Conservation (phyloP, 30 jellyfish, hydroid and myxozoan genomes). For the Calvadosia cruxmelitensis region DNA sequence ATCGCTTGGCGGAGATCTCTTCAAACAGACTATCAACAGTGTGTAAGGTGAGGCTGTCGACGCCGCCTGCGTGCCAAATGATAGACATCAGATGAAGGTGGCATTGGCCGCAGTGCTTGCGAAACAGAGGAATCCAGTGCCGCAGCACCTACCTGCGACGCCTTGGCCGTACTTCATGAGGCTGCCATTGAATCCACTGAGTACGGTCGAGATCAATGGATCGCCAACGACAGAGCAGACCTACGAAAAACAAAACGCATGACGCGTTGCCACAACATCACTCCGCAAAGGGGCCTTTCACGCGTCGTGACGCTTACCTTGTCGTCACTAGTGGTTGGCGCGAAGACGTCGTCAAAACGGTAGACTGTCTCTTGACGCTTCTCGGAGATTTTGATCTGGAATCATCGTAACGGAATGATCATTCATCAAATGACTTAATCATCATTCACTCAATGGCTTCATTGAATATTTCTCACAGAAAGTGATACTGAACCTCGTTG, state of each 20-base stretch:
- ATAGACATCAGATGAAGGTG: not conserved
- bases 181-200: slow-evolving; percentile 72
- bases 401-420: slow-evolving; percentile 1
- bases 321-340: slow-evolving; percentile 35
- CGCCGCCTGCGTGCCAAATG: not conserved
- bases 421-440: no score
- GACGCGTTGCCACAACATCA: not conserved
- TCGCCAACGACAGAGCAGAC: slow-evolving; percentile 57
- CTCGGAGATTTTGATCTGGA: slow-evolving; percentile 45
- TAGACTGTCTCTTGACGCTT: slow-evolving; percentile 51
- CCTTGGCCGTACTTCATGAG: slow-evolving; percentile 91
- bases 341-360: slow-evolving; percentile 70
- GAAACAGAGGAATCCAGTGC: no score
- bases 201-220: slow-evolving; percentile 60
- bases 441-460: no score
- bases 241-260: slow-evolving; percentile 11
- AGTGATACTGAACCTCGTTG: no score
- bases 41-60: not conserved
- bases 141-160: slow-evolving; percentile 49
- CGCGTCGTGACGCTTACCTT: slow-evolving; percentile 39
- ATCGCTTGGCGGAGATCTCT: slow-evolving; percentile 11
- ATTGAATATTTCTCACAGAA: no score
- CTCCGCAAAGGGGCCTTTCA: not conserved
- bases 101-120: not conserved
- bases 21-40: slow-evolving; percentile 35